phyloP scores from a whole-genome alignment of 2,888 invertebrate species.

The Pyrrhosoma nymphula region DNA sequence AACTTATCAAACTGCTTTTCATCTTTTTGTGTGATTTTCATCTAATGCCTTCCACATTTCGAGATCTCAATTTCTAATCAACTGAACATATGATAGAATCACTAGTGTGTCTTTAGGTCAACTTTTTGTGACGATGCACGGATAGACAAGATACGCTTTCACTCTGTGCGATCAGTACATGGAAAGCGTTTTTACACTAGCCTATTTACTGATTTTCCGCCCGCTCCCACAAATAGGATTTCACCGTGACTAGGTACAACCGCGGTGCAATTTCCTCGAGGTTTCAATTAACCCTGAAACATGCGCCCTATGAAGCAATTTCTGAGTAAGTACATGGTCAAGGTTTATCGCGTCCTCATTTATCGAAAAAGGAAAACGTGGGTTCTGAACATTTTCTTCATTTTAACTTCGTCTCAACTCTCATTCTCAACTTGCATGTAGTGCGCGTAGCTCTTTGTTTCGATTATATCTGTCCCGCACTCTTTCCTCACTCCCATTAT shows the following conservation, averaged over 20 bases:
- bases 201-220: neutral
- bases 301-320: neutral
- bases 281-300: neutral
- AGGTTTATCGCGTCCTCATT: neutral
- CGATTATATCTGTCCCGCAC: neutral
- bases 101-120: neutral
- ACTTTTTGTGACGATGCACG: neutral
- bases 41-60: no score
- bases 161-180: neutral
- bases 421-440: neutral
- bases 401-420: neutral
- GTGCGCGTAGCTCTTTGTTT: neutral
- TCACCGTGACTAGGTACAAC: constrained; percentile 1
- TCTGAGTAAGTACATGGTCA: neutral
- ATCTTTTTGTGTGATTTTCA: no score
- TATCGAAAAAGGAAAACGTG: neutral
- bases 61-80: no score
- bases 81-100: neutral
- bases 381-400: neutral
- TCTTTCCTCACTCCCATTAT: neutral
- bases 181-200: neutral
- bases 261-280: neutral
- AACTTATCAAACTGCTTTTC: no score
- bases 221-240: neutral
- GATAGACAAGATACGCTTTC: neutral